phyloP scores from a whole-genome alignment of 2,113 vertebrate species.

The Gymnocephalus cernua region DNA sequence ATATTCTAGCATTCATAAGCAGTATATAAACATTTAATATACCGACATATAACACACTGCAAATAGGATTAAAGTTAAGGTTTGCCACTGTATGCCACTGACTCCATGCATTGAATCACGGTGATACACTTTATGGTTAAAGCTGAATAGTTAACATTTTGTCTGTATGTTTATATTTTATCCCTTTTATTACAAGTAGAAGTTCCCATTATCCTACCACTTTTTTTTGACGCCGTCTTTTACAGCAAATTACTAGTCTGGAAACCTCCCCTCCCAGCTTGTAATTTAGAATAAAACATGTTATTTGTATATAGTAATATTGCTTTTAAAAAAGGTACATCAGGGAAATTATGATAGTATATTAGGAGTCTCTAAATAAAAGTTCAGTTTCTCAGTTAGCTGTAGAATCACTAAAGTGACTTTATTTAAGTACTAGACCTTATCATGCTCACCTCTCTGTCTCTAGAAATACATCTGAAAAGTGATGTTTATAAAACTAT shows the following conservation, averaged over 20 bases:
- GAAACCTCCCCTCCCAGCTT: not conserved
- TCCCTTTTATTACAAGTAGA: too few species aligned
- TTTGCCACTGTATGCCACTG: too few species aligned
- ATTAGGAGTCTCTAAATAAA: not conserved
- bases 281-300: not conserved
- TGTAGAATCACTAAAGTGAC: not conserved
- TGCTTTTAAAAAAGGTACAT: not conserved
- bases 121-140: too few species aligned
- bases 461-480: not conserved
- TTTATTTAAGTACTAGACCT: not conserved
- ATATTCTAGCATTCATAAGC: too few species aligned
- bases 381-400: not conserved
- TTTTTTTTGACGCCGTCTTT: too few species aligned
- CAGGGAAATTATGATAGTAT: not conserved
- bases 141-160: not conserved
- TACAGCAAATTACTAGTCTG: not conserved
- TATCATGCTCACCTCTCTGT: not conserved
- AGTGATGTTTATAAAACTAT: not conserved
- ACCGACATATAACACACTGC: too few species aligned
- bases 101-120: too few species aligned
- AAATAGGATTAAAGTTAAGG: too few species aligned
- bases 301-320: not conserved
- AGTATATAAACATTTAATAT: too few species aligned
- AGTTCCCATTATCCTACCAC: not conserved
- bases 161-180: not conserved